Evolutionary conservation across 2,797 vertebrate species (phyloP).

Genomic region (Kryptolebias ocellatus): DNA sequence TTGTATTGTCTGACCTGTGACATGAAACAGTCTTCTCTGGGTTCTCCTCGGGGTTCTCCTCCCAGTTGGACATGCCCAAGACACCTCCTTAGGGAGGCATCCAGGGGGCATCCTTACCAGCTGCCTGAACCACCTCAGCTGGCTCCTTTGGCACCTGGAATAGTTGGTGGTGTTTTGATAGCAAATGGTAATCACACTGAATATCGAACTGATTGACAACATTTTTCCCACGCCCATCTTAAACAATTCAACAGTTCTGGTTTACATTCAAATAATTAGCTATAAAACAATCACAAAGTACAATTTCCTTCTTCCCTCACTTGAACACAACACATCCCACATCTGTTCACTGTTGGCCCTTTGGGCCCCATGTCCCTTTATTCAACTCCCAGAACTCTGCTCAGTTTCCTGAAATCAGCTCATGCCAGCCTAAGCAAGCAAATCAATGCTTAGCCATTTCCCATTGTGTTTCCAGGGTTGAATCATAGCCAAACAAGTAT

Average conservation of each 20-base stretch:
- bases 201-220: not conserved
- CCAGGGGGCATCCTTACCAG: too few species aligned
- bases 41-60: too few species aligned
- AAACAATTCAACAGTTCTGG: too few species aligned
- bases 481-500: conserved; percentile 46
- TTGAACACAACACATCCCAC: conserved; percentile 29
- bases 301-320: conserved; percentile 6
- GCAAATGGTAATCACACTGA: not conserved
- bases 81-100: too few species aligned
- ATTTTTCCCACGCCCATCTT: not conserved
- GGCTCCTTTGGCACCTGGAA: not conserved
- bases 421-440: conserved; percentile 50
- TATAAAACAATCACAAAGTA: conserved; percentile 2
- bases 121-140: too few species aligned
- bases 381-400: conserved; percentile 26
- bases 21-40: too few species aligned
- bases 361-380: conserved; percentile 27
- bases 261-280: too few species aligned
- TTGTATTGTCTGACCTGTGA: too few species aligned
- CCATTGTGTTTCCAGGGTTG: conserved; percentile 61
- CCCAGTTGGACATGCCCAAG: too few species aligned
- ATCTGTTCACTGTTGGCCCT: conserved; percentile 46
- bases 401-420: conserved; percentile 18
- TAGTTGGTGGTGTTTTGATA: not conserved
- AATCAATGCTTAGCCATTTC: conserved; percentile 44